Conservation (phyloP, 2,797 vertebrate species). For the Silurus lanzhouensis region DNA sequence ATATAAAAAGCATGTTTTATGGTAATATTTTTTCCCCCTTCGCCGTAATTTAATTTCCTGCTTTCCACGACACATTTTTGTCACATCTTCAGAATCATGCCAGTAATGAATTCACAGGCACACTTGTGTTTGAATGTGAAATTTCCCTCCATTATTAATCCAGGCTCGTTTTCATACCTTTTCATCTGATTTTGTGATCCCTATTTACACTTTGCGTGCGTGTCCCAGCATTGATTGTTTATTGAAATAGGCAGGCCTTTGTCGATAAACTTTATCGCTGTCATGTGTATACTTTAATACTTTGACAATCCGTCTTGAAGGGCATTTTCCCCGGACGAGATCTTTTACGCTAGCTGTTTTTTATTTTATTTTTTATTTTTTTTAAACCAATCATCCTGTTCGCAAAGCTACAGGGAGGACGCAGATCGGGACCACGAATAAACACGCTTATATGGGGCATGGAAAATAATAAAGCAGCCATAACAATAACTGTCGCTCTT, state of each 20-base stretch:
- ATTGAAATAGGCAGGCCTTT: neutral
- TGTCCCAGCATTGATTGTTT: constrained; percentile 23
- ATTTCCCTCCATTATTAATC: constrained; percentile 60
- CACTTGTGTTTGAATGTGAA: constrained; percentile 65
- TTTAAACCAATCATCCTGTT: neutral
- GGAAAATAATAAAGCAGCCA: constrained; percentile 23
- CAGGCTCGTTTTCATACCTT: constrained; percentile 49
- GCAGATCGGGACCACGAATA: neutral
- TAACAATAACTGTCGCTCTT: constrained; percentile 23
- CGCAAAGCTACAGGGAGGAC: neutral
- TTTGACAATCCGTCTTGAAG: neutral
- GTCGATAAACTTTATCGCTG: neutral
- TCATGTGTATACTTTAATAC: neutral
- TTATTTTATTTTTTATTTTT: neutral
- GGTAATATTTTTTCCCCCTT: constrained; percentile 41
- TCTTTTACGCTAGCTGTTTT: neutral
- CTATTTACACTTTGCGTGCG: neutral
- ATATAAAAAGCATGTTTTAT: neutral
- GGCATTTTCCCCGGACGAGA: neutral
- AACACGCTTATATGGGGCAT: neutral
- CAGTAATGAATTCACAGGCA: constrained; percentile 70
- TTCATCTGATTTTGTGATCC: constrained; percentile 55
- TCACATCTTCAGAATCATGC: constrained; percentile 73
- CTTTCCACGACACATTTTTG: constrained; percentile 49
- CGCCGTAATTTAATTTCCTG: constrained; percentile 71